Evolutionary conservation across 1,140 invertebrate genomes (phyloP).

Genomic region (Araneus ventricosus): DNA sequence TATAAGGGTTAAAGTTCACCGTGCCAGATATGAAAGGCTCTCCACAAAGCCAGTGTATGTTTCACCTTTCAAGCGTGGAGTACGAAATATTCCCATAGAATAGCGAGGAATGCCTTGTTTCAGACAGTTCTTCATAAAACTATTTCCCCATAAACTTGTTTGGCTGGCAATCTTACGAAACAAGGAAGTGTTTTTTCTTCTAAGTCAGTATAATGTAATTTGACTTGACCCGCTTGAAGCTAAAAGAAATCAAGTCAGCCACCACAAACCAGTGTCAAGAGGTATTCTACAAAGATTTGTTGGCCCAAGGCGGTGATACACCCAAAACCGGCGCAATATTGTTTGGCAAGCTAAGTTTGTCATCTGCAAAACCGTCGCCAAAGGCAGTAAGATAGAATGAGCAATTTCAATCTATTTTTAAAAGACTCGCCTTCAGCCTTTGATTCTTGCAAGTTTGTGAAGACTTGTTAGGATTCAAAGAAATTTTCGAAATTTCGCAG

Average conservation of each 20-base stretch:
- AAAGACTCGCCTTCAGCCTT: no score
- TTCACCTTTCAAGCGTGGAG: not conserved
- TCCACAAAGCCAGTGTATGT: not conserved
- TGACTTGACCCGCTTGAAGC: constrained; percentile 51
- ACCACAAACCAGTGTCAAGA: constrained; percentile 36
- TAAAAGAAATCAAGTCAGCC: constrained; percentile 39
- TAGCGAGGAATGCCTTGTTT: not conserved
- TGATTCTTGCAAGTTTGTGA: no score
- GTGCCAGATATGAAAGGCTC: constrained; percentile 23
- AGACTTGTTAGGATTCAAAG: no score
- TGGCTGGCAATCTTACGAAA: constrained; percentile 15
- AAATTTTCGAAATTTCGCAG: no score
- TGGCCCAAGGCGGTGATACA: constrained; percentile 11
- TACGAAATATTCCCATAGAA: constrained; percentile 16
- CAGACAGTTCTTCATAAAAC: not conserved
- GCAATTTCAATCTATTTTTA: not conserved
- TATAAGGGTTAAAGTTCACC: constrained; percentile 31
- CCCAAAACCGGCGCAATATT: not conserved
- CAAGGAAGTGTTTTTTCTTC: constrained; percentile 41
- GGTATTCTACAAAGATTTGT: not conserved
- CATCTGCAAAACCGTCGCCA: not conserved
- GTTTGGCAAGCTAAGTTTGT: not conserved
- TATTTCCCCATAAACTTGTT: constrained; percentile 55
- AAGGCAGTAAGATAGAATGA: not conserved
- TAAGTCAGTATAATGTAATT: constrained; percentile 28